These are phyloP conservation scores for Silvanus unidentatus DNA, from an alignment of 2,888 invertebrate species.

Conservation along the genomic window DNA sequence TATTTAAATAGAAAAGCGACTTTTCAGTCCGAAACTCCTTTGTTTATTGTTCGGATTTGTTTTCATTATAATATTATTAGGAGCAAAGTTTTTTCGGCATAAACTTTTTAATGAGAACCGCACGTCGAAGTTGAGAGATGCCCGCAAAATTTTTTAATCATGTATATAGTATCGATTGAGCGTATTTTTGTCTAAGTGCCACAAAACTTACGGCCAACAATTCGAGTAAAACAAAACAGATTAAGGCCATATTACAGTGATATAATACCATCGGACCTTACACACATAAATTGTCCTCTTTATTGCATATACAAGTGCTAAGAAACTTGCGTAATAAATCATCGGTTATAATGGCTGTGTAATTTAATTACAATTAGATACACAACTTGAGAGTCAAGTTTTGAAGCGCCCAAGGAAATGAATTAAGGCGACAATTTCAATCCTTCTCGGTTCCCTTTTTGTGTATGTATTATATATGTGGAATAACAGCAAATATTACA, in stretches of 20 bases:
- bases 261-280: constrained; percentile 21
- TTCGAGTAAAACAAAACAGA: constrained; percentile 6
- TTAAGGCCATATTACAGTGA: constrained; percentile 21
- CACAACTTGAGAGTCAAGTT: constrained; percentile 31
- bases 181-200: too few species aligned
- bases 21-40: too few species aligned
- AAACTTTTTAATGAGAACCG: not conserved
- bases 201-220: not conserved
- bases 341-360: constrained; percentile 39
- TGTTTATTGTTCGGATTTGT: too few species aligned
- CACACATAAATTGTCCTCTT: constrained; percentile 35
- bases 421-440: constrained; percentile 24
- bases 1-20: too few species aligned
- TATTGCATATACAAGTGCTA: constrained; percentile 27
- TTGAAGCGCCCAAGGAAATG: constrained; percentile 23
- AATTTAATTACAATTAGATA: constrained; percentile 43
- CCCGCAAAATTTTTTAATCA: too few species aligned
- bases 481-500: too few species aligned
- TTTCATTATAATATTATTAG: too few species aligned
- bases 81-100: not conserved
- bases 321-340: constrained; percentile 39
- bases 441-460: constrained; percentile 6
- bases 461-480: too few species aligned
- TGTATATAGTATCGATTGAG: too few species aligned
- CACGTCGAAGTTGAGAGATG: too few species aligned